Conservation (phyloP, 1,140 invertebrate genomes). For the Zaprionus taronus region DNA sequence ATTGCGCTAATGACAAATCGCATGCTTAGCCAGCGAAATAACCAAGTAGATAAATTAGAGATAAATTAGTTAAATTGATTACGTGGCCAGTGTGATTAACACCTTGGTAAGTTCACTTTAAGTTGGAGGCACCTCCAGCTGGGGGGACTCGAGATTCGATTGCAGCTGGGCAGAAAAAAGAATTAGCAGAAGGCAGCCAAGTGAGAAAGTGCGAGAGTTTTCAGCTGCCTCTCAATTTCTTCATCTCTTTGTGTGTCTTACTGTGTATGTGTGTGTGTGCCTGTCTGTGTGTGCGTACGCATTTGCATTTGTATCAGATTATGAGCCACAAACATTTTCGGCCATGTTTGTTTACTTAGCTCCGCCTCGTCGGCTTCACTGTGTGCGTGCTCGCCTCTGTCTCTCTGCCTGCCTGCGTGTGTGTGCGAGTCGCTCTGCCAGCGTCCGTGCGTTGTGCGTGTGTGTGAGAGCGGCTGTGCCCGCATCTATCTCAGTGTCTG, state of each 20-base stretch:
- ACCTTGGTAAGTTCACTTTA: conserved; percentile 40
- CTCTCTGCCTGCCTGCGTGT: conserved; percentile 28
- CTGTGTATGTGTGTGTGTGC: conserved; percentile 16
- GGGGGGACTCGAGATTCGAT: not conserved
- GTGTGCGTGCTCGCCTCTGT: conserved; percentile 45
- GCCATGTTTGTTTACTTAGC: conserved; percentile 84
- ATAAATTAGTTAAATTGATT: conserved; percentile 58
- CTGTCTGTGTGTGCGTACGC: conserved; percentile 43
- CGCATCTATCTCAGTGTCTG: conserved; percentile 58
- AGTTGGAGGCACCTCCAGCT: conserved; percentile 25
- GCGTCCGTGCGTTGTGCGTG: conserved; percentile 18
- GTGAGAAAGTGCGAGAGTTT: conserved; percentile 54
- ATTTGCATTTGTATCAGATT: conserved; percentile 83
- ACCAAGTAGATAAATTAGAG: conserved; percentile 49
- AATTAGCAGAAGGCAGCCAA: conserved; percentile 34
- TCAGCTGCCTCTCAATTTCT: conserved; percentile 34
- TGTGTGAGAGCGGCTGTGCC: conserved; percentile 49
- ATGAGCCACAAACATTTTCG: conserved; percentile 84
- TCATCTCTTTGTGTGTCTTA: conserved; percentile 5
- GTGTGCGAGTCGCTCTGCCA: conserved; percentile 13
- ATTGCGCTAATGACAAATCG: conserved; percentile 45
- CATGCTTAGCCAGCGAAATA: conserved; percentile 40
- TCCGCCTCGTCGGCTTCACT: conserved; percentile 73
- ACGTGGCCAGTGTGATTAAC: conserved; percentile 68
- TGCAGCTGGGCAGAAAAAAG: conserved; percentile 1